Percentiles rank a stretch among this genome's conserved stretches.
These are phyloP conservation scores for Hirudo medicinalis DNA, from an alignment of 1,140 invertebrate species.

Conservation along the genomic window DNA sequence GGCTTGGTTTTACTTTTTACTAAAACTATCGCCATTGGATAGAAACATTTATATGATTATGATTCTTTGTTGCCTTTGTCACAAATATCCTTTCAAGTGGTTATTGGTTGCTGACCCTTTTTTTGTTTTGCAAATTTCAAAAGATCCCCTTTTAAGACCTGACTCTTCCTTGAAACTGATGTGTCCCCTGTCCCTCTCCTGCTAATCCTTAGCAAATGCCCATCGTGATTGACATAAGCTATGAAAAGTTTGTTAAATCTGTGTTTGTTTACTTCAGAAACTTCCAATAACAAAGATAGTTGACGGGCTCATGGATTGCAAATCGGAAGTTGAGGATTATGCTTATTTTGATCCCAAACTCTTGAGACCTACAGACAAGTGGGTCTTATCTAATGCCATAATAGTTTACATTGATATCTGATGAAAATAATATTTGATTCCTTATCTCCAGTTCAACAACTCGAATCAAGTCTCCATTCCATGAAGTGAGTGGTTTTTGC, in stretches of 20 bases:
- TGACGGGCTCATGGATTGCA: constrained; percentile 75
- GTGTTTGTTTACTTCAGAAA: constrained; percentile 49
- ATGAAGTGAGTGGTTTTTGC: constrained; percentile 32
- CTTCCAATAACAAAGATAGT: constrained; percentile 79
- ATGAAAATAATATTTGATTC: constrained; percentile 12
- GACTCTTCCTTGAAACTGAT: no score
- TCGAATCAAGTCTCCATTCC: constrained; percentile 40
- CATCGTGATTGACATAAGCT: background rate
- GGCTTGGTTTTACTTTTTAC: no score
- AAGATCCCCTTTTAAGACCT: no score
- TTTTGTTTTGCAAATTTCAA: no score
- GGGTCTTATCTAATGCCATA: constrained; percentile 6
- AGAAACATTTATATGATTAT: no score
- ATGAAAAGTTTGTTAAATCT: constrained; percentile 14
- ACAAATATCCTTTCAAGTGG: no score
- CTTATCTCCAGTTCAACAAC: constrained; percentile 29
- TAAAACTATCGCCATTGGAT: no score
- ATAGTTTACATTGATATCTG: constrained; percentile 1
- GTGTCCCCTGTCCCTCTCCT: no score
- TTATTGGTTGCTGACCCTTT: no score
- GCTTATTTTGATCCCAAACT: constrained; percentile 84
- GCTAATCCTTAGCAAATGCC: no score
- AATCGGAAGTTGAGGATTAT: constrained; percentile 71
- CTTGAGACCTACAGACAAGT: constrained; percentile 54
- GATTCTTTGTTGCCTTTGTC: no score